phyloP scores from a whole-genome alignment of 2,797 vertebrate species.

The Coranthus polyacanthus region DNA sequence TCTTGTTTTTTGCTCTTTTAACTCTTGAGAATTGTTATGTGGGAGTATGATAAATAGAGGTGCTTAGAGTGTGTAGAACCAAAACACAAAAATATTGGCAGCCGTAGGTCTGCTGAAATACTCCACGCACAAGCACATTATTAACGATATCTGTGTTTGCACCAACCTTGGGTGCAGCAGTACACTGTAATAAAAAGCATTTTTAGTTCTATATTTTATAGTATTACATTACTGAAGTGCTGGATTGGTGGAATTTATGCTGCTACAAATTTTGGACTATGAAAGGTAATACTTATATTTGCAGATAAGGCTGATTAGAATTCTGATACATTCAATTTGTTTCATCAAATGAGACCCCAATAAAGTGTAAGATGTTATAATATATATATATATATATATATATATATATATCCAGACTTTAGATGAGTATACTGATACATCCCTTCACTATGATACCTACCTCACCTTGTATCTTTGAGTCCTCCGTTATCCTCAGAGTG shows the following conservation, averaged over 20 bases:
- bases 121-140: conserved; percentile 40
- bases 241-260: conserved; percentile 6
- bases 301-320: neutral
- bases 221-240: conserved; percentile 3
- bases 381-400: no score
- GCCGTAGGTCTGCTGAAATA: conserved; percentile 39
- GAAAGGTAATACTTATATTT: conserved; percentile 14
- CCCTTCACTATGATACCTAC: conserved; percentile 26
- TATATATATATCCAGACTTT: no score
- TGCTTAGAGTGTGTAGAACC: conserved; percentile 53
- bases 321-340: neutral
- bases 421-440: conserved; percentile 14
- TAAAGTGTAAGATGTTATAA: neutral
- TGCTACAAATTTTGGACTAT: conserved; percentile 22
- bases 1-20: conserved; percentile 63
- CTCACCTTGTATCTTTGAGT: conserved; percentile 61
- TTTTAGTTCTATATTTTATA: neutral
- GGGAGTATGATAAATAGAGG: conserved; percentile 70
- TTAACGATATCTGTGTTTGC: conserved; percentile 49
- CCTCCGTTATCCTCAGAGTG: conserved; percentile 75
- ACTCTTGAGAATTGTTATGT: conserved; percentile 67
- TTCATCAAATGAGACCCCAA: neutral
- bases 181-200: conserved; percentile 21
- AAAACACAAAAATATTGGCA: conserved; percentile 67
- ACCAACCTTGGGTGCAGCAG: conserved; percentile 43